These are phyloP conservation scores for Scartelaos histophorus DNA, from an alignment of 2,113 vertebrate species.

Conservation along the genomic window DNA sequence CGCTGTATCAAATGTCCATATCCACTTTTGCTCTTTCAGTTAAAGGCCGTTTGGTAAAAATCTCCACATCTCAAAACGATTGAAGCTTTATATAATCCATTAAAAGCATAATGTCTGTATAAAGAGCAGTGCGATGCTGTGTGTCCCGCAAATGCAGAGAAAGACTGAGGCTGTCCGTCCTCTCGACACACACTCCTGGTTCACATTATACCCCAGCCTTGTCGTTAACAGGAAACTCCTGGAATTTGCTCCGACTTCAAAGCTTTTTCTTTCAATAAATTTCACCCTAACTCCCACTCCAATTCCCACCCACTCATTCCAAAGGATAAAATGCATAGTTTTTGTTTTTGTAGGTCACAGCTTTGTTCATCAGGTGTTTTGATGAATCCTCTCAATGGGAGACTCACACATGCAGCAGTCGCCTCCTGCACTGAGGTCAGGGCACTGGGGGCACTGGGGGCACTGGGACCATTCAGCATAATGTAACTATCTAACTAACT, in stretches of 20 bases:
- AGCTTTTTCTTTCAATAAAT: slow-evolving; percentile 52
- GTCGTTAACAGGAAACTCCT: slow-evolving; percentile 73
- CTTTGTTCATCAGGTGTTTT: slow-evolving; percentile 12
- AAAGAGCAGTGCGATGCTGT: slow-evolving; percentile 23
- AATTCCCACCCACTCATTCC: slow-evolving; percentile 7
- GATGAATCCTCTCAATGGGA: slow-evolving; percentile 1
- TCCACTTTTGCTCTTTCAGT: slow-evolving; percentile 7
- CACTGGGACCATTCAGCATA: not conserved
- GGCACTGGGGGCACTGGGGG: not conserved
- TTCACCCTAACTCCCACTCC: not conserved
- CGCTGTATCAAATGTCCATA: slow-evolving; percentile 26
- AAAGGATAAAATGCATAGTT: slow-evolving; percentile 12
- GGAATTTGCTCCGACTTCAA: slow-evolving; percentile 75
- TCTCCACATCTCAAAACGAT: slow-evolving; percentile 3
- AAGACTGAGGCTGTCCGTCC: slow-evolving; percentile 27
- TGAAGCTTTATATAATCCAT: slow-evolving; percentile 3
- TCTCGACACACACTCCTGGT: slow-evolving; percentile 57
- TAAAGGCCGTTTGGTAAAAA: not conserved
- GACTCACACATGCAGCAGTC: not conserved
- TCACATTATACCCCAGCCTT: slow-evolving; percentile 67
- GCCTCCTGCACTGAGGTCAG: not conserved
- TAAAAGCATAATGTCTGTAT: slow-evolving; percentile 7
- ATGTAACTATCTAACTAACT: no score
- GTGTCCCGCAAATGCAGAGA: slow-evolving; percentile 25
- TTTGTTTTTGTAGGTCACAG: slow-evolving; percentile 10